Evolutionary conservation across 2,888 invertebrate genomes (phyloP), one percentile per base, ranked within the genome.

Genomic region (Drosophila pseudotalamancana): DNA sequence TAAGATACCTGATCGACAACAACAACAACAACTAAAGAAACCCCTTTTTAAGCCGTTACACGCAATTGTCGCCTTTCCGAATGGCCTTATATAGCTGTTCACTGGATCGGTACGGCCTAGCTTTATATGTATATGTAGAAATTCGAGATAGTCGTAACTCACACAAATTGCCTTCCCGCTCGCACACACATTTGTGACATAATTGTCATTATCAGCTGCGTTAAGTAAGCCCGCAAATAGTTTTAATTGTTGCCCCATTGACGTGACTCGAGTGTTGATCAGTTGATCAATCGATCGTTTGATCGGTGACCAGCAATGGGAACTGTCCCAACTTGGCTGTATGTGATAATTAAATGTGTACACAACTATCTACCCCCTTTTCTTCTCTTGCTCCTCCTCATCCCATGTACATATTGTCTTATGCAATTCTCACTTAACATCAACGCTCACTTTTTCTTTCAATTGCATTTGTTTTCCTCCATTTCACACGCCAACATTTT

Each of bases 131-230:
- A 9, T n/a, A 23, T 32, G 18, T 25, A 39, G 18, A 21, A 45
- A 5, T 32, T 9, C 12, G 6, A 40, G 11, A 23, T 21, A 40
- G 40, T 9, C 12, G 0, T n/a, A n/a, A n/a, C n/a, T n/a, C 6
- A 1, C 14, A 9, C 4, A 14, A 25, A 25, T 16, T 25, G 46
- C 46, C 23, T 6, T 21, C n/a, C 16, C 16, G 32, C 25, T 11
- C 37, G 39, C 49, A 53, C 34, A 21, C 40, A 19, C 39, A 23
- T 12, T 14, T 14, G 63, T 79, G 83, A 79, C 77, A 82, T 80
- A 80, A 83, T 83, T 80, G 77, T 74, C 67, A 77, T 80, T 83
- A 83, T 81, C 81, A 66, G 67, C 66, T 59, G 77, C 56, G 82
- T 81, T 82, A 68, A 81, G 66, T 68, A 82, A 83, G 79, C 73